Conservation (phyloP, 1,140 invertebrate genomes). For the Rhagoletis zephyria region DNA sequence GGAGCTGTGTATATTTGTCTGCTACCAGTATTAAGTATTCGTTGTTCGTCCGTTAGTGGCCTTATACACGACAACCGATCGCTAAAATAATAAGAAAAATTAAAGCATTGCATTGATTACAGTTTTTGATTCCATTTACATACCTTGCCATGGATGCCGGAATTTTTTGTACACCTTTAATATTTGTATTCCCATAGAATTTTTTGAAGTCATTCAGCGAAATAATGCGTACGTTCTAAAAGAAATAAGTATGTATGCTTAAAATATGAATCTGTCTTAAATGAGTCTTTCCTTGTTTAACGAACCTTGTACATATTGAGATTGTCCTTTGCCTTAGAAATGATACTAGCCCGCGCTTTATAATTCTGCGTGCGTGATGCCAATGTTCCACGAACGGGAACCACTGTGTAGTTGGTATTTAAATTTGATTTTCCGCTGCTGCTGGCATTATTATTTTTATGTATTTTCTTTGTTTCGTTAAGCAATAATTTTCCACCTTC, state of each 20-base stretch:
- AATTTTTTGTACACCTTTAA: conserved; percentile 67
- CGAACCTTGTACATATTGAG: conserved; percentile 60
- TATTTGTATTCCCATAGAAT: conserved; percentile 63
- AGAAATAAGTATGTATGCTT: background rate
- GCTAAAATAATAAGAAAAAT: conserved; percentile 41
- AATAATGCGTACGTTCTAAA: conserved; percentile 70
- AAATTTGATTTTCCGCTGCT: conserved; percentile 30
- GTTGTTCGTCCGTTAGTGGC: background rate
- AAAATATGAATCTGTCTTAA: background rate
- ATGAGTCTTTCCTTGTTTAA: background rate
- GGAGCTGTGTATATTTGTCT: background rate
- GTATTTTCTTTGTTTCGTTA: conserved; percentile 74
- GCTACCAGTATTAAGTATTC: conserved; percentile 38
- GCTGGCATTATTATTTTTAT: conserved; percentile 59
- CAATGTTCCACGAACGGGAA: conserved; percentile 33
- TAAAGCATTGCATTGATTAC: background rate
- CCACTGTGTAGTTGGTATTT: conserved; percentile 28
- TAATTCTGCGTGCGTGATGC: conserved; percentile 19
- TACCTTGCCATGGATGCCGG: conserved; percentile 66
- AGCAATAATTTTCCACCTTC: conserved; percentile 85
- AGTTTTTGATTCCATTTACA: background rate
- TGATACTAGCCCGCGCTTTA: conserved; percentile 59
- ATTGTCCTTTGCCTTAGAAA: conserved; percentile 66
- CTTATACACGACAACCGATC: conserved; percentile 45
- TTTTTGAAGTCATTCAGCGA: conserved; percentile 71